Base-by-base conservation (phyloP, 2,888 invertebrate genomes). In the Heliconius aoede region DNA sequence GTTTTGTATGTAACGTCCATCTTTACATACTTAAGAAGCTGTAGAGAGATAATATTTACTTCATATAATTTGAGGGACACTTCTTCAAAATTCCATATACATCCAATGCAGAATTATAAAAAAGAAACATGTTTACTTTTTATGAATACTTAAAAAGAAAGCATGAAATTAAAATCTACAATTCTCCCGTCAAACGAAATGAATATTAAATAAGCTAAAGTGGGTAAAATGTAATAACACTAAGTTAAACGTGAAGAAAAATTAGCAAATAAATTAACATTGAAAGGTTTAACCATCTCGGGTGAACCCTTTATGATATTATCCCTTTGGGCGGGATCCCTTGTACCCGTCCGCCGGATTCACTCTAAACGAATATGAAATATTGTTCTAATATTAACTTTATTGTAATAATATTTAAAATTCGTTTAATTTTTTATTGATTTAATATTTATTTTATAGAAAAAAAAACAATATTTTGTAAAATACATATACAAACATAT, bases 201-300 rank as follows among this genome's bases (percentile, higher is more conserved):
- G 62, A 75, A 71, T 68, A 69, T 28, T 69, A 74, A 74, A 78
- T 40, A 62, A 73, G 73, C 26, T 72, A 58, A 68, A 26, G 24
- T 72, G 68, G 64, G 58, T 46, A 36, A 78, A 78, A 73, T 68
- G 58, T 72, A 76, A 78, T 79, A 78, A 76, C 72, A 73, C 72
- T 79, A 72, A 79, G 79, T 78, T 78, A 69, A 73, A 79, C 65
- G 81, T 75, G 74, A 83, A 87, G 92, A 92, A 90, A 91, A 90
- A 93, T 92, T 91, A 91, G 88, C 85, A 86, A 88, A 87, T 89
- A 89, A 93, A 93, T 92, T 92, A 91, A 88, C 88, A 85, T 87
- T 90, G 92, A 92, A 90, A 85, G 89, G 89, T 86, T 89, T 87
- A 90, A 89, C 86, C 87, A 84, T 81, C 83, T 80, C 83, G 81